These are phyloP conservation scores for Florisuga fusca DNA, from an alignment of 2,797 vertebrate species.

Conservation along the genomic window DNA sequence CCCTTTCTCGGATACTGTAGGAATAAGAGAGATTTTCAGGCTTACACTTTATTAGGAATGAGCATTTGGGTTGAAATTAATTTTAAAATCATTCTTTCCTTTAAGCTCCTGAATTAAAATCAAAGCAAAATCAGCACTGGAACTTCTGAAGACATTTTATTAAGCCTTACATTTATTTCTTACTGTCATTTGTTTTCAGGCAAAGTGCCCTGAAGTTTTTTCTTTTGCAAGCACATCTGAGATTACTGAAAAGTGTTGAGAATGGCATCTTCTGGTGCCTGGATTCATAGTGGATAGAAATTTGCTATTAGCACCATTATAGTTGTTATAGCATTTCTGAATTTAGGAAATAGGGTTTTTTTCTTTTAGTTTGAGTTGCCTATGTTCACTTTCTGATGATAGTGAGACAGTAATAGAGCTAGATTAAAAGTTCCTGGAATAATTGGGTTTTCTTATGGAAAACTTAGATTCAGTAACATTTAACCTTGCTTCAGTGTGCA, in stretches of 20 bases:
- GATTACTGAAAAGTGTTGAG: neutral
- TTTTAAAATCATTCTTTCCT: neutral
- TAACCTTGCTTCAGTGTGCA: neutral
- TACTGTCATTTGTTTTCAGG: neutral
- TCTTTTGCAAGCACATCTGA: neutral
- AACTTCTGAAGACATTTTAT: neutral
- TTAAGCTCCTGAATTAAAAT: neutral
- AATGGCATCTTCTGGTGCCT: fast-evolving
- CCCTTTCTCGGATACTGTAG: constrained; percentile 90
- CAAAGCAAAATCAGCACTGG: neutral
- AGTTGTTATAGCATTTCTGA: neutral
- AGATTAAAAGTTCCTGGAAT: neutral
- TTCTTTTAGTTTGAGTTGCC: neutral
- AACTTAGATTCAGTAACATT: neutral
- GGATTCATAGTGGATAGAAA: neutral
- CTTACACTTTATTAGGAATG: neutral
- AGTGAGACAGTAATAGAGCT: neutral
- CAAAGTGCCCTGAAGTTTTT: neutral
- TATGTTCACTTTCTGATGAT: neutral
- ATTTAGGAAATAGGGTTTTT: neutral
- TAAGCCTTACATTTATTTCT: neutral
- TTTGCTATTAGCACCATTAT: neutral
- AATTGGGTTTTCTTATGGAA: neutral
- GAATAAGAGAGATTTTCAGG: neutral
- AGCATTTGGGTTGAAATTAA: neutral